These are phyloP conservation scores for Aphodius sticticus DNA, from an alignment of 2,888 invertebrate genomes.

Conservation along the genomic window DNA sequence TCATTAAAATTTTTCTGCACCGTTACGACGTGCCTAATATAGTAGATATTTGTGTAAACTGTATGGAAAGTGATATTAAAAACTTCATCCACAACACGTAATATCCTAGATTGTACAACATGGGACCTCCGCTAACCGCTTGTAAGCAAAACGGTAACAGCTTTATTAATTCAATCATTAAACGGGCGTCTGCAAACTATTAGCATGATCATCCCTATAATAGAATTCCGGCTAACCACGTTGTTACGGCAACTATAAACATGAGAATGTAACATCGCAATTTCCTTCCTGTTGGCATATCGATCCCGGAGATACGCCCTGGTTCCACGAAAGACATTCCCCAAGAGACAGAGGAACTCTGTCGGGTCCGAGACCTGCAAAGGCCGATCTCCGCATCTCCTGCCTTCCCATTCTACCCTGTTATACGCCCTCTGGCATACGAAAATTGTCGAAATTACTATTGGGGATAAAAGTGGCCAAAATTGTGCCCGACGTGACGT, in stretches of 20 bases:
- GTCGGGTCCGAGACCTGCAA: neutral
- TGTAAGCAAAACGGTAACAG: neutral
- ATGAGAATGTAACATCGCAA: neutral
- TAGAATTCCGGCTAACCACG: neutral
- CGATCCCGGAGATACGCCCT: neutral
- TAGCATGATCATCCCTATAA: neutral
- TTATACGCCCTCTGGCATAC: neutral
- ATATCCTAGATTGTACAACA: too few species aligned
- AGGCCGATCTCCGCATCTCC: too few species aligned
- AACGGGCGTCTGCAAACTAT: neutral
- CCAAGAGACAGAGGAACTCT: neutral
- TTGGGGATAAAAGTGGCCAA: conserved; percentile 7
- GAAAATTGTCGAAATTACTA: conserved; percentile 14
- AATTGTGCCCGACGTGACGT: neutral
- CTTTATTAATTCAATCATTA: neutral
- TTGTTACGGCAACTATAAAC: neutral
- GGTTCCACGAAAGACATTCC: neutral
- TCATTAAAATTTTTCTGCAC: too few species aligned
- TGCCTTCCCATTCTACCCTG: too few species aligned
- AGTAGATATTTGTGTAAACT: too few species aligned
- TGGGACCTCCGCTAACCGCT: neutral
- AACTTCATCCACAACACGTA: too few species aligned
- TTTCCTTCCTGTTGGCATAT: neutral
- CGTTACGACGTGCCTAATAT: too few species aligned
- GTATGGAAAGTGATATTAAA: too few species aligned